Percentiles rank a stretch among this genome's conserved stretches.
These are phyloP conservation scores for Pygocentrus nattereri DNA, from an alignment of 2,797 vertebrate genomes.

Conservation along the genomic window DNA sequence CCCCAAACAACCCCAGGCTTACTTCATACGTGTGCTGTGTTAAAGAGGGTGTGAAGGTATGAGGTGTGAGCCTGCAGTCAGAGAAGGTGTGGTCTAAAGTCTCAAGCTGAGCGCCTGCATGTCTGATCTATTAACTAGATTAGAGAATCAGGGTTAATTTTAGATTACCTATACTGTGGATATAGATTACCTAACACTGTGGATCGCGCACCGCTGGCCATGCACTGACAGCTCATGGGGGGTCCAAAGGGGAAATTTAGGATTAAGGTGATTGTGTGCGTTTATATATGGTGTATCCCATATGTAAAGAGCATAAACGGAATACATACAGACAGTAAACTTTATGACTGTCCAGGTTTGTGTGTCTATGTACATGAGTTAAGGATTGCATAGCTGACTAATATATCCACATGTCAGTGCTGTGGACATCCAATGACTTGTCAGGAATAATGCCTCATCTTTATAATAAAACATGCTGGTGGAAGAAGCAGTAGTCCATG, in stretches of 20 bases:
- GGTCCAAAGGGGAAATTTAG: conserved; percentile 34
- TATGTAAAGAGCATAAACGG: neutral
- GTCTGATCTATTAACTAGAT: conserved; percentile 64
- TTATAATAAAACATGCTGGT: too few species aligned
- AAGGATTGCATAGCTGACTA: too few species aligned
- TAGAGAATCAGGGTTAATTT: conserved; percentile 63
- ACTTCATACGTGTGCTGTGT: conserved; percentile 1
- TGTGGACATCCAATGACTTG: too few species aligned
- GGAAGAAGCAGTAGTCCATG: too few species aligned
- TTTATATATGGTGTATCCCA: neutral
- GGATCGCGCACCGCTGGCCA: neutral
- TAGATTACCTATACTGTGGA: conserved; percentile 57
- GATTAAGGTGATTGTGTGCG: neutral
- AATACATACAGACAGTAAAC: too few species aligned
- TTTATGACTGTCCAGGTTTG: neutral
- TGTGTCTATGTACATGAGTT: neutral
- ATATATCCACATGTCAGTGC: too few species aligned
- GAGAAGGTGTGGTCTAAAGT: conserved; percentile 30
- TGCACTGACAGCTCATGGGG: conserved; percentile 23
- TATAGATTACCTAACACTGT: too few species aligned
- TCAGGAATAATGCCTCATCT: too few species aligned
- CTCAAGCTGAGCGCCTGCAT: conserved; percentile 3
- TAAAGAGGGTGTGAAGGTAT: conserved; percentile 1
- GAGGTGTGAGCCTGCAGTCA: neutral
- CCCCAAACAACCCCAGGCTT: neutral